Evolutionary conservation across 2,888 invertebrate species (phyloP).

Genomic region (Epistrophe eligans): DNA sequence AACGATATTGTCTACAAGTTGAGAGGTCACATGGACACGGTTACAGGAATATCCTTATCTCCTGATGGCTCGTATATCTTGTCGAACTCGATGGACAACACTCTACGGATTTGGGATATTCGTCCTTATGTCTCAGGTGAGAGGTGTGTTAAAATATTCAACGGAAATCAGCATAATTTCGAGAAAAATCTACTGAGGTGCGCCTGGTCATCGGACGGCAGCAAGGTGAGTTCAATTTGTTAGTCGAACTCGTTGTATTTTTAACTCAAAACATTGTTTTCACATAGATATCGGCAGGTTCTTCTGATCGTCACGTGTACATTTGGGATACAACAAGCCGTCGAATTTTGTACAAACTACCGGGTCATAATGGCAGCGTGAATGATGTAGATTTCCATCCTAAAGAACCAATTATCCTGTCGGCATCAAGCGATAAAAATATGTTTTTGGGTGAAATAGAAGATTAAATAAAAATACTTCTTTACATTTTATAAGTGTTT

Average conservation of each 20-base stretch:
- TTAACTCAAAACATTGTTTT: background rate
- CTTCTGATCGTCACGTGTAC: slow-evolving; percentile 97
- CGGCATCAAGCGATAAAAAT: slow-evolving; percentile 97
- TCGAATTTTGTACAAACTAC: slow-evolving; percentile 96
- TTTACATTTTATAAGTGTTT: background rate
- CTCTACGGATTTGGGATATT: slow-evolving; percentile 98
- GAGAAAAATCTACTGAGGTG: slow-evolving; percentile 98
- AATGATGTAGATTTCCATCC: slow-evolving; percentile 98
- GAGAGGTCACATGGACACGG: slow-evolving; percentile 97
- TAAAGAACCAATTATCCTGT: slow-evolving; percentile 95
- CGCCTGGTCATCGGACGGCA: slow-evolving; percentile 97
- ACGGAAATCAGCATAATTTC: slow-evolving; percentile 98
- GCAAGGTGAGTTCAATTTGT: slow-evolving; percentile 86
- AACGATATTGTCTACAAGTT: slow-evolving; percentile 93
- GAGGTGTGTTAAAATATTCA: slow-evolving; percentile 95
- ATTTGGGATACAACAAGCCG: slow-evolving; percentile 98
- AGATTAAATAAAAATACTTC: slow-evolving; percentile 77
- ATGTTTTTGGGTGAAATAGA: slow-evolving; percentile 98
- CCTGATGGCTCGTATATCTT: slow-evolving; percentile 92
- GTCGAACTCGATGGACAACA: slow-evolving; percentile 98
- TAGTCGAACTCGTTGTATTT: background rate
- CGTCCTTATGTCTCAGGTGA: slow-evolving; percentile 97
- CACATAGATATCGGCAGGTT: slow-evolving; percentile 89
- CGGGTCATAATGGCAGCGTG: slow-evolving; percentile 98
- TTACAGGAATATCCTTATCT: slow-evolving; percentile 91